These are phyloP conservation scores for Leptogaster cylindrica DNA, from an alignment of 2,888 invertebrate genomes.

Conservation along the genomic window DNA sequence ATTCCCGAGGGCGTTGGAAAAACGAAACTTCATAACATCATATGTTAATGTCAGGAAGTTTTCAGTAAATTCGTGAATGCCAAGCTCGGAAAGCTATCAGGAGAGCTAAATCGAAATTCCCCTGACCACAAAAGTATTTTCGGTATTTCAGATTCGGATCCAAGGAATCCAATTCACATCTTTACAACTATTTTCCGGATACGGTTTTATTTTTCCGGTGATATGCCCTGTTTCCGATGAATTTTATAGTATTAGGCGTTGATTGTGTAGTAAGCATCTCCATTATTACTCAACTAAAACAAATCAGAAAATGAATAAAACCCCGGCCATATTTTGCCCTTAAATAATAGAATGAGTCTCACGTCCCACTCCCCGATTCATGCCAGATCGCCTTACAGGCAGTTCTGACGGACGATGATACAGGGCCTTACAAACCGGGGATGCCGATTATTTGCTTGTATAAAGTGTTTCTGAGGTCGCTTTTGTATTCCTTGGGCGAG, in stretches of 20 bases:
- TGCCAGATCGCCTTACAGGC: not conserved
- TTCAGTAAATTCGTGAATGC: slow-evolving; percentile 16
- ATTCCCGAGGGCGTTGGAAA: no score
- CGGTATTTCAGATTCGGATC: slow-evolving; percentile 11
- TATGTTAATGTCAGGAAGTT: slow-evolving; percentile 22
- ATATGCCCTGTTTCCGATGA: not conserved
- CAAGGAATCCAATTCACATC: not conserved
- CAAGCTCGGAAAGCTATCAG: not conserved
- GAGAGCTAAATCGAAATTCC: slow-evolving; percentile 5
- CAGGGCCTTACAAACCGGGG: slow-evolving; percentile 25
- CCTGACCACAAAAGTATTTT: slow-evolving; percentile 6
- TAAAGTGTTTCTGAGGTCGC: slow-evolving; percentile 43
- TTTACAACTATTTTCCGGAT: slow-evolving; percentile 22
- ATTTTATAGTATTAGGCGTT: slow-evolving; percentile 33
- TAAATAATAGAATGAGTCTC: slow-evolving; percentile 16
- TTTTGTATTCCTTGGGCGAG: slow-evolving; percentile 33
- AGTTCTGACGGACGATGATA: not conserved
- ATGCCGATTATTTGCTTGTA: slow-evolving; percentile 46
- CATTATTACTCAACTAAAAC: slow-evolving; percentile 26
- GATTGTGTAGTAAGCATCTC: slow-evolving; percentile 23
- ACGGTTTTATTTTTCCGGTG: not conserved
- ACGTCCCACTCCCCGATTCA: not conserved
- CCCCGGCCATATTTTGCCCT: slow-evolving; percentile 25
- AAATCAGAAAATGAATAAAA: slow-evolving; percentile 36
- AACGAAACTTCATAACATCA: not conserved